Conservation (phyloP, 2,888 invertebrate species). For the Scelioninae gen. 1 region DNA sequence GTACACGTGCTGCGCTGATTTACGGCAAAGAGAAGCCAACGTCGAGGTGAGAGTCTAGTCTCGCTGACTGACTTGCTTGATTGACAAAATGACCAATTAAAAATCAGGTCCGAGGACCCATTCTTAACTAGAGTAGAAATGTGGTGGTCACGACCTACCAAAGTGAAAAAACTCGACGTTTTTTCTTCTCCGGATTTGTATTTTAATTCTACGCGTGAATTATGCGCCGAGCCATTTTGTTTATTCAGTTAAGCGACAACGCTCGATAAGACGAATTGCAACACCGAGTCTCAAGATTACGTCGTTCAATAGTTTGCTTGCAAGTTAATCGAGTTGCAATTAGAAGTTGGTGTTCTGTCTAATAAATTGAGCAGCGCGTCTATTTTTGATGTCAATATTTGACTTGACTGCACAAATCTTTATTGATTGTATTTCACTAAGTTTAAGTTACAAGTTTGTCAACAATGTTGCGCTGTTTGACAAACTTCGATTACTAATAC, state of each 20-base stretch:
- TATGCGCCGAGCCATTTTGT: not conserved
- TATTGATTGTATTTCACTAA: constrained; percentile 4
- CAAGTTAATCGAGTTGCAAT: constrained; percentile 26
- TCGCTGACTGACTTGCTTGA: constrained; percentile 25
- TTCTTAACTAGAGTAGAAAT: constrained; percentile 41
- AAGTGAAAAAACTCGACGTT: not conserved
- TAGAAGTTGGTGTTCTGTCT: constrained; percentile 2
- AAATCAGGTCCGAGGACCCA: constrained; percentile 29
- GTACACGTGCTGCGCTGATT: constrained; percentile 82
- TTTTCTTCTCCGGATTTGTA: not conserved
- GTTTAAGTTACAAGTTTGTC: constrained; percentile 19
- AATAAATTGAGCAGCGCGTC: constrained; percentile 5
- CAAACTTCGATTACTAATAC: constrained; percentile 14
- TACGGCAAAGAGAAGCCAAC: no score
- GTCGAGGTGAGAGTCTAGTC: constrained; percentile 55
- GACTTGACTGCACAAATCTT: constrained; percentile 5
- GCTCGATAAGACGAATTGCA: constrained; percentile 15
- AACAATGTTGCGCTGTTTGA: constrained; percentile 13
- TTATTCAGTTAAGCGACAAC: constrained; percentile 11
- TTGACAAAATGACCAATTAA: constrained; percentile 39
- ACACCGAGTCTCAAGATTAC: constrained; percentile 2
- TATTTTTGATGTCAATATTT: constrained; percentile 13
- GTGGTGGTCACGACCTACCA: no score
- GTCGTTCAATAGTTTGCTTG: constrained; percentile 12
- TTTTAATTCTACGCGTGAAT: not conserved